phyloP scores from a whole-genome alignment of 2,797 vertebrate genomes.

The Acanthurus tractus region DNA sequence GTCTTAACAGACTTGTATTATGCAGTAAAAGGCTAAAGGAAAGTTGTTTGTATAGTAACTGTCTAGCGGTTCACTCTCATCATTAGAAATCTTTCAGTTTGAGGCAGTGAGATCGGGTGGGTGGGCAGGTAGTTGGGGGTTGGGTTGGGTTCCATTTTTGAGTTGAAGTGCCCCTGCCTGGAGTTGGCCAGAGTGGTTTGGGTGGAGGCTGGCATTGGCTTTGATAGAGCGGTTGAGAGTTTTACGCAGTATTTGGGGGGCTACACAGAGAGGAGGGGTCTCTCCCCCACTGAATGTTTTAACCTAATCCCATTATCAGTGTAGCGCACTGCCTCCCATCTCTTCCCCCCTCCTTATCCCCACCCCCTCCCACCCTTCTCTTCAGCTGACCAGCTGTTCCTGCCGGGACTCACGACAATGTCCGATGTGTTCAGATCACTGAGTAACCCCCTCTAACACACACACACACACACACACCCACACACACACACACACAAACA shows the following conservation, averaged over 20 bases:
- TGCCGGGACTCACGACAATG: constrained; percentile 94
- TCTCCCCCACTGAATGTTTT: constrained; percentile 85
- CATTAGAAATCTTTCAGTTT: constrained; percentile 8
- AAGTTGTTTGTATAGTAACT: constrained; percentile 6
- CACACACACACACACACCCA: constrained; percentile 53
- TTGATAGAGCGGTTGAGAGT: constrained; percentile 70
- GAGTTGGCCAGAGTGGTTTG: constrained; percentile 52
- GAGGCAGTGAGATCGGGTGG: constrained; percentile 27
- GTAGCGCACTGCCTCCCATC: constrained; percentile 87
- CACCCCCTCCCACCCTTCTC: constrained; percentile 78
- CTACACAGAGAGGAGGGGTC: constrained; percentile 64
- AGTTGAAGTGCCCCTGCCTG: constrained; percentile 40
- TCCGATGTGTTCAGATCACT: constrained; percentile 94
- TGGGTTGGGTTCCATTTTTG: constrained; percentile 25
- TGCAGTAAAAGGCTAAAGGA: background rate
- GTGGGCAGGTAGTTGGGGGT: constrained; percentile 2
- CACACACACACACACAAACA: constrained; percentile 50
- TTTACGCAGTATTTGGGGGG: constrained; percentile 72
- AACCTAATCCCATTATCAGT: constrained; percentile 93
- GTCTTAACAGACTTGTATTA: constrained; percentile 1
- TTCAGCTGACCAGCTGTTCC: constrained; percentile 99
- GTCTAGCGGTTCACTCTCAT: background rate
- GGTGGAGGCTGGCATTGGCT: constrained; percentile 61
- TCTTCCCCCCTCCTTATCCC: constrained; percentile 80
- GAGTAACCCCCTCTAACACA: constrained; percentile 79